Conservation (phyloP, 2,888 invertebrate genomes). For the Xestia sexstrigata region DNA sequence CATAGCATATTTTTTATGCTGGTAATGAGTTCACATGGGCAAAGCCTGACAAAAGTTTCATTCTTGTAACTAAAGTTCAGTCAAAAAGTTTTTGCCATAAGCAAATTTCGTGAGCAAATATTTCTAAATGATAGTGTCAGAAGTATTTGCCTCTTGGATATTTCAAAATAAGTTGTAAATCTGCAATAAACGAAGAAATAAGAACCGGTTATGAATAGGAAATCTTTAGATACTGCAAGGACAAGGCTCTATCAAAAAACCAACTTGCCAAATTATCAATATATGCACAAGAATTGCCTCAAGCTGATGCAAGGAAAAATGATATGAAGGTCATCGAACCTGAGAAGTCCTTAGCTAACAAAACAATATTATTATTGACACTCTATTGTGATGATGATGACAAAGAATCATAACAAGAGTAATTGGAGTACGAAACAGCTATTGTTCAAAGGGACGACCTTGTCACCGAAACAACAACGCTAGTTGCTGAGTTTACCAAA, state of each 20-base stretch:
- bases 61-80: not conserved
- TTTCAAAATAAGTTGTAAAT: not conserved
- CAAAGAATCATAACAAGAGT: constrained; percentile 7
- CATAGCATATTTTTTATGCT: not conserved
- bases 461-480: constrained; percentile 36
- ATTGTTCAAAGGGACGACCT: constrained; percentile 39
- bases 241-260: not conserved
- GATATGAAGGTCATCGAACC: not conserved
- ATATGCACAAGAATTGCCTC: not conserved
- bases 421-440: constrained; percentile 34
- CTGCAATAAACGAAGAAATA: not conserved
- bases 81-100: not conserved
- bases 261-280: not conserved
- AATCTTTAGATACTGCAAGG: not conserved
- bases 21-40: not conserved
- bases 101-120: not conserved
- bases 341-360: not conserved
- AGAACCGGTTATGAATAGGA: not conserved
- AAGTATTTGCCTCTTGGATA: not conserved
- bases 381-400: constrained; percentile 2
- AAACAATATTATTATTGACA: not conserved
- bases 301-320: constrained; percentile 1
- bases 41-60: not conserved
- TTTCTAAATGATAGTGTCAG: not conserved
- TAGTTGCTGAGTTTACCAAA: constrained; percentile 57